Evolutionary conservation across 2,888 invertebrate genomes (phyloP).

Genomic region (Mechanitis messenoides): DNA sequence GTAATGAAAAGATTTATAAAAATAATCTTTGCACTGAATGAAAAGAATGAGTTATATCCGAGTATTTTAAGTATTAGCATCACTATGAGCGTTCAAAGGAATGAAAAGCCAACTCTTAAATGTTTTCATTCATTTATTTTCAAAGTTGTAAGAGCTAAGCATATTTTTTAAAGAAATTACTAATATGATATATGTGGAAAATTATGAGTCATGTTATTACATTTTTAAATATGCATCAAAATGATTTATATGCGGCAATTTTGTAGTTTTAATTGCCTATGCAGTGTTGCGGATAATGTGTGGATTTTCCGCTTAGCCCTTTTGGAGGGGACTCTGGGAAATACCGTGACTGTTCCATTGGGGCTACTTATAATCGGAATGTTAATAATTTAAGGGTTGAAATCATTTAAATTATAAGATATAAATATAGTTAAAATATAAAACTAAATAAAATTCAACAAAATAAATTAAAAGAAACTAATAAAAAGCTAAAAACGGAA

Average conservation of each 20-base stretch:
- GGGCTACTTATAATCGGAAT: background rate
- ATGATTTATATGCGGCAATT: background rate
- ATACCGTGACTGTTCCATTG: conserved; percentile 3
- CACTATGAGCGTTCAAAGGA: background rate
- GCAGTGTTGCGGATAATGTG: conserved; percentile 22
- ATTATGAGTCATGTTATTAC: background rate
- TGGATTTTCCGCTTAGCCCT: conserved; percentile 14
- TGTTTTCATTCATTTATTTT: background rate
- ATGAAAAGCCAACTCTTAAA: background rate
- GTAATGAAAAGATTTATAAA: background rate
- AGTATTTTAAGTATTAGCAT: background rate
- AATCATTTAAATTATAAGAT: background rate
- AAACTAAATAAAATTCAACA: background rate
- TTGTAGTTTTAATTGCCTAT: conserved; percentile 14
- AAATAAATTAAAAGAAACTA: background rate
- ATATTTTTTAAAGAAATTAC: background rate
- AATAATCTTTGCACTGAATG: conserved; percentile 1
- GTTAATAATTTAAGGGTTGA: background rate
- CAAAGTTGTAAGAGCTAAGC: background rate
- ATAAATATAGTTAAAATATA: background rate
- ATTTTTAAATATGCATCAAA: background rate
- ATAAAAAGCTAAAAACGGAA: conserved; percentile 16
- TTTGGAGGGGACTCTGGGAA: conserved; percentile 6
- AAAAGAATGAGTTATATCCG: conserved; percentile 2
- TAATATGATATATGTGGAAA: too few species aligned